Conservation (phyloP, 2,888 invertebrate species). For the Xestia xanthographa region DNA sequence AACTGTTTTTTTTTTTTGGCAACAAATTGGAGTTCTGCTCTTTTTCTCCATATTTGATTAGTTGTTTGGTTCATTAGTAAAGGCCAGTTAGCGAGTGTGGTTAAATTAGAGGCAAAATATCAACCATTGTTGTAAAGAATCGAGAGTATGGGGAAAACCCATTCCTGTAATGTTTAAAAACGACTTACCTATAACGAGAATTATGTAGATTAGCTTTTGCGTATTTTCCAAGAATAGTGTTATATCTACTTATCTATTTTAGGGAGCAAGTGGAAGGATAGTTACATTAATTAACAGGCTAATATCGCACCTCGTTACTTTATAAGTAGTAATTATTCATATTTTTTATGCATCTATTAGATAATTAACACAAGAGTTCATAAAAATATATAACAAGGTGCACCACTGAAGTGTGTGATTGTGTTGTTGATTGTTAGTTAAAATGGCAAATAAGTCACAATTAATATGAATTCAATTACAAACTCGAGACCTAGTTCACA, state of each 20-base stretch:
- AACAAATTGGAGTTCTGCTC: background rate
- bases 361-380: too few relatives aligned
- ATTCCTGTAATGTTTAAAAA: background rate
- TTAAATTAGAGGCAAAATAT: conserved; percentile 23
- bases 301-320: background rate
- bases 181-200: too few relatives aligned
- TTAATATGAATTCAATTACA: background rate
- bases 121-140: background rate
- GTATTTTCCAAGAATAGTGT: background rate
- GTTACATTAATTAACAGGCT: background rate
- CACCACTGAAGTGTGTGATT: too few relatives aligned
- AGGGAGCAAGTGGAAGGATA: background rate
- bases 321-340: too few relatives aligned
- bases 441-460: background rate
- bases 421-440: background rate
- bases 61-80: conserved; percentile 9
- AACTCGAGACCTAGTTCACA: background rate
- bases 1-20: background rate
- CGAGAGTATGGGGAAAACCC: background rate
- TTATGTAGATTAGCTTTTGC: too few relatives aligned
- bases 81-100: background rate
- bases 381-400: too few relatives aligned
- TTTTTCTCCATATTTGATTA: conserved; percentile 5
- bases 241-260: background rate
- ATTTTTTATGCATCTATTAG: too few relatives aligned